A percentile compares a stretch with the other conserved stretches of the same genome.
These are phyloP conservation scores for Falco punctatus DNA, from an alignment of 2,113 vertebrate genomes.

Conservation along the genomic window DNA sequence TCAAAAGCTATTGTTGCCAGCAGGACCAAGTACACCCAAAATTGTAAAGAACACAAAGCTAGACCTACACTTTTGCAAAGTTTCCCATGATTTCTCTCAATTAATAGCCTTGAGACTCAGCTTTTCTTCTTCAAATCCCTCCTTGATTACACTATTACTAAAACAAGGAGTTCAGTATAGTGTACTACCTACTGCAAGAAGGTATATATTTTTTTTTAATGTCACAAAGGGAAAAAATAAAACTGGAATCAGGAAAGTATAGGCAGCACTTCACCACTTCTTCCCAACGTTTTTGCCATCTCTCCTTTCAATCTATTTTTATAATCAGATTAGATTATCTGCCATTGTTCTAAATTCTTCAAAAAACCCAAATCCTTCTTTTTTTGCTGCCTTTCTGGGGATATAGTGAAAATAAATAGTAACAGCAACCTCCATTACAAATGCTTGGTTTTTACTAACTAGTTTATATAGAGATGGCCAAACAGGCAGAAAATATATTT, in stretches of 20 bases:
- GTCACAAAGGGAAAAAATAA: not conserved
- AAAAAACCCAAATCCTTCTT: not conserved
- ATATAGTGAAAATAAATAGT: not conserved
- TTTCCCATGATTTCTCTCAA: not conserved
- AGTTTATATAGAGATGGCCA: not conserved
- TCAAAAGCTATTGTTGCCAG: not conserved
- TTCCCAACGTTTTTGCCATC: not conserved
- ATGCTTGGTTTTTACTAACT: not conserved
- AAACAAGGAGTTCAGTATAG: not conserved
- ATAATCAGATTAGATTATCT: not conserved
- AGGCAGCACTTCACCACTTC: not conserved
- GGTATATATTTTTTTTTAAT: not conserved
- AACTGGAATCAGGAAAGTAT: not conserved
- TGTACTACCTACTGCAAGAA: not conserved
- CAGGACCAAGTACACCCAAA: not conserved
- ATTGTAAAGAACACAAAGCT: not conserved
- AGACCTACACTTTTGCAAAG: not conserved
- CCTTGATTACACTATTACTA: not conserved
- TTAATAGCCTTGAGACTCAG: not conserved
- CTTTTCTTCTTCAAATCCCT: not conserved
- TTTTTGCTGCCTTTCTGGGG: not conserved
- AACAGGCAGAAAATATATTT: not conserved
- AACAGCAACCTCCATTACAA: accelerated
- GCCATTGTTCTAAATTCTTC: not conserved
- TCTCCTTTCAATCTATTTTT: not conserved